These are phyloP conservation scores for Cryptoleucopteryx plumbea DNA, from an alignment of 2,113 vertebrate species.

Conservation along the genomic window DNA sequence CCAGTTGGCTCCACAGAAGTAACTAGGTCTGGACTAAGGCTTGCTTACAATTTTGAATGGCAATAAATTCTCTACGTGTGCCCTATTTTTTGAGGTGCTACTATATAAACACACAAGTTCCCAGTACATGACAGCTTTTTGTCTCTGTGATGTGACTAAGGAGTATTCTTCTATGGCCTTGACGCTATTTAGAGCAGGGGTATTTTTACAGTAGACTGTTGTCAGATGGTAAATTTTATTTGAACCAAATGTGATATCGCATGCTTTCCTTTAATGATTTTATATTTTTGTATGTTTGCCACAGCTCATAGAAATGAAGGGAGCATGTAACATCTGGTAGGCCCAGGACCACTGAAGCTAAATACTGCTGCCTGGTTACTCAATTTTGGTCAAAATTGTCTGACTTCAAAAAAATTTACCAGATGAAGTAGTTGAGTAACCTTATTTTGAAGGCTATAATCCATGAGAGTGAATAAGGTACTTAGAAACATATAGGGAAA, in stretches of 20 bases:
- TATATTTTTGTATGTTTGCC: not conserved
- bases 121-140: not conserved
- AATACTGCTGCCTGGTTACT: not conserved
- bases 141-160: accelerated
- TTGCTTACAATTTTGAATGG: not conserved
- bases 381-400: not conserved
- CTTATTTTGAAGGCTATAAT: not conserved
- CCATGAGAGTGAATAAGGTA: not conserved
- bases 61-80: not conserved
- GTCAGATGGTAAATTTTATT: not conserved
- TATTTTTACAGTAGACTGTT: not conserved
- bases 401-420: not conserved
- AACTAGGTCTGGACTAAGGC: not conserved
- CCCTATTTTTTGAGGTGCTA: not conserved
- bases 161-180: not conserved
- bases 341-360: not conserved
- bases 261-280: not conserved
- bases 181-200: not conserved
- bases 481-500: not conserved
- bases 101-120: not conserved
- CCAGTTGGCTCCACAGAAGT: not conserved
- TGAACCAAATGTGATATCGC: not conserved
- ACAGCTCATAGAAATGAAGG: not conserved
- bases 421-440: not conserved
- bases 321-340: not conserved